Conservation (phyloP, 2,888 invertebrate species). For the Aphidius colemani region DNA sequence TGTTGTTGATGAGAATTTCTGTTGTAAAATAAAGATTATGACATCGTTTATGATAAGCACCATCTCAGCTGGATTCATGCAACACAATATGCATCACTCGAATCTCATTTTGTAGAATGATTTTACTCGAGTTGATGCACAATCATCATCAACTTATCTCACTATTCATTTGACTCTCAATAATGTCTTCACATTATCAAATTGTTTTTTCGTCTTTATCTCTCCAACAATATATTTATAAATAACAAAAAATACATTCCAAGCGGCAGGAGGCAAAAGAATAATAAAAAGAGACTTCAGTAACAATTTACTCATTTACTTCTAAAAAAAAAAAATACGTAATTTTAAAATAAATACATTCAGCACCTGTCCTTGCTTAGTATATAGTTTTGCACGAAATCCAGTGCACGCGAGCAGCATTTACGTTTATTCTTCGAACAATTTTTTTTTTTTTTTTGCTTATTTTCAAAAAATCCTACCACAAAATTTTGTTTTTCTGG, state of each 20-base stretch:
- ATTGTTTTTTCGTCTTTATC: not conserved
- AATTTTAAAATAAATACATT: conserved; percentile 16
- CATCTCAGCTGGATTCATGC: not conserved
- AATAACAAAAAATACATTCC: too few species aligned
- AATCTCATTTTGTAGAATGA: conserved; percentile 23
- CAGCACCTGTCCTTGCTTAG: conserved; percentile 14
- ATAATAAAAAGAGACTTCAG: not conserved
- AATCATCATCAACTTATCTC: conserved; percentile 25
- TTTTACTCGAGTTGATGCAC: conserved; percentile 16
- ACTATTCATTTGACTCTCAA: conserved; percentile 22
- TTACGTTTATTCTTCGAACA: conserved; percentile 12
- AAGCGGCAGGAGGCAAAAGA: not conserved
- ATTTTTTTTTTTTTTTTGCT: not conserved
- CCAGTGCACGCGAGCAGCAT: conserved; percentile 17
- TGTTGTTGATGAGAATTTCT: conserved; percentile 25
- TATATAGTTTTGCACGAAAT: conserved; percentile 5
- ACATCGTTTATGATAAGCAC: conserved; percentile 31
- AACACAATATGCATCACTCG: not conserved
- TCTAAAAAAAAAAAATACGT: not conserved
- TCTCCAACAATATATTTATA: not conserved
- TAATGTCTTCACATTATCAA: conserved; percentile 15
- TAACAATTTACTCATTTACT: not conserved
- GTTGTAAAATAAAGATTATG: conserved; percentile 32
- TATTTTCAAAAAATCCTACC: not conserved
- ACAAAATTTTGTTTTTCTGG: not conserved